Evolutionary conservation across 2,797 vertebrate species (phyloP), one percentile per base, ranked within the genome.

Genomic region (Danio jaintianensis): DNA sequence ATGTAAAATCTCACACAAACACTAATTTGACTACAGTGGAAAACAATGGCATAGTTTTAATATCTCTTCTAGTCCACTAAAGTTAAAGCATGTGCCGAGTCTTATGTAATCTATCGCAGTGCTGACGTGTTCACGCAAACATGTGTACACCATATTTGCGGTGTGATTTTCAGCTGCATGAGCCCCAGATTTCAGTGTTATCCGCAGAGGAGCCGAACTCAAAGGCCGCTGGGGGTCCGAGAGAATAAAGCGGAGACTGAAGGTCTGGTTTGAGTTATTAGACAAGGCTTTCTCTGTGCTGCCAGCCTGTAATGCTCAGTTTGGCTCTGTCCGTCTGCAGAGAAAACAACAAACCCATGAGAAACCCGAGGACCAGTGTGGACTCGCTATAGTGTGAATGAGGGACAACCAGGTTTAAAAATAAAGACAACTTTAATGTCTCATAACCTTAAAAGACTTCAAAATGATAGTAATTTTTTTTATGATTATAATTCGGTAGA

Each of bases 211-310:
- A 79, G 45, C 77, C 45, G 11, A 9, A 48, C 77, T 47, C 45
- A 78, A 78, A 40, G 61, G 58, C 63, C 77, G 15, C 70, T 64
- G 50, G 47, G 84, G 83, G 83, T 82, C 83, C 43, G 58, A 20
- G 48, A 62, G 83, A 18, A 59, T 2, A 50, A 64, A 67, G 52
- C 82, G 70, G 80, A 83, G 77, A 55, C 68, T 78, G 52, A 15
- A 74, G 69, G 80, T 88, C 88, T 89, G 88, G 84, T 87, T 87
- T 82, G 75, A 87, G 82, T 89, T 88, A 87, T 75, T 62, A 86
- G 84, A 89, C 88, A 88, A 88, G 78, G 85, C 82, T 55, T 84
- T 72, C 85, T 87, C 88, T 89, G 86, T 89, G 52, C 81, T 81
- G 72, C 73, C 70, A 84, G 73, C 22, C 59, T 61, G 79, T 87